These are phyloP conservation scores for Nymphalis c-album DNA, from an alignment of 2,888 invertebrate species.

Conservation along the genomic window DNA sequence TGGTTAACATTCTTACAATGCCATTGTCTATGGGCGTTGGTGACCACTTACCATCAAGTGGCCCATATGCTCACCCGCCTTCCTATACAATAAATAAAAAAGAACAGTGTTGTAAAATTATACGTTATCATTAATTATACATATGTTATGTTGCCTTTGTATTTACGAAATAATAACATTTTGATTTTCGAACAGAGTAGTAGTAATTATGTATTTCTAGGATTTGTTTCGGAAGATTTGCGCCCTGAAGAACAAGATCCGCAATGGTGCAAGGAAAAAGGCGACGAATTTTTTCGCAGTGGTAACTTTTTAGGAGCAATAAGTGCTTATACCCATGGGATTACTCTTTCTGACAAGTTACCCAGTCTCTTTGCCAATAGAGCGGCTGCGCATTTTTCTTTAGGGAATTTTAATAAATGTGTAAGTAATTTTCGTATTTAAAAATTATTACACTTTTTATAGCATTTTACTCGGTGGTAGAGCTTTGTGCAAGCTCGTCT, in stretches of 20 bases:
- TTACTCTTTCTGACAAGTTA: conserved; percentile 86
- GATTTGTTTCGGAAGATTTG: conserved; percentile 87
- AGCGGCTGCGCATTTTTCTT: conserved; percentile 89
- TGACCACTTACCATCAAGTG: no score
- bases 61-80: no score
- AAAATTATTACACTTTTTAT: no score
- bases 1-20: no score
- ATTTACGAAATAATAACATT: no score
- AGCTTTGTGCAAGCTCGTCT: no score
- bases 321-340: conserved; percentile 90
- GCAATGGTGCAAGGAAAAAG: conserved; percentile 90
- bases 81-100: no score
- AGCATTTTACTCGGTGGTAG: no score
- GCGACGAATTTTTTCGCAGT: conserved; percentile 87
- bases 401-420: conserved; percentile 88
- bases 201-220: conserved; percentile 53
- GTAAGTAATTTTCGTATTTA: conserved; percentile 50
- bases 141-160: no score
- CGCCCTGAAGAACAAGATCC: conserved; percentile 91
- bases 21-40: no score
- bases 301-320: conserved; percentile 90
- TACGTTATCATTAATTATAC: no score
- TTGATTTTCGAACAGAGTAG: background rate
- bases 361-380: conserved; percentile 88
- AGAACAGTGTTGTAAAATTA: no score